These are phyloP conservation scores for Ammodytes dubius DNA, from an alignment of 2,113 vertebrate genomes.

Conservation along the genomic window DNA sequence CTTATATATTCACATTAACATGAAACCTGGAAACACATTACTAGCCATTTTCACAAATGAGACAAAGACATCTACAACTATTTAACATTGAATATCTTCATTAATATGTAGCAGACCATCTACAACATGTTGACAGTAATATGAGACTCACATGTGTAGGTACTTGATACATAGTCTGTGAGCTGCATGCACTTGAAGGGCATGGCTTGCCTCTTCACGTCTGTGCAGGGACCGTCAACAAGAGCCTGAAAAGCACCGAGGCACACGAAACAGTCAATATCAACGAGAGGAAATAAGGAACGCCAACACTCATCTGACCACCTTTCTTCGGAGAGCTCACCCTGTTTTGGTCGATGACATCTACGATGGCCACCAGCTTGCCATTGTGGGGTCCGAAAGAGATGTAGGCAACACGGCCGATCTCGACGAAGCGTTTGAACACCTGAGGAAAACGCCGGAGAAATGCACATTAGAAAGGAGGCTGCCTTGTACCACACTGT, in stretches of 20 bases:
- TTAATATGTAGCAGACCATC: too few relatives aligned
- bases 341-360: slow-evolving; percentile 98
- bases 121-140: too few relatives aligned
- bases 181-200: slow-evolving; percentile 92
- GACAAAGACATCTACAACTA: too few relatives aligned
- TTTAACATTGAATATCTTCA: too few relatives aligned
- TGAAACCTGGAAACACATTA: too few relatives aligned
- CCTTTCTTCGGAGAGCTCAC: slow-evolving; percentile 71
- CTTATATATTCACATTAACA: too few relatives aligned
- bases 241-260: slow-evolving; percentile 85
- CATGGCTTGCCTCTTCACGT: slow-evolving; percentile 94
- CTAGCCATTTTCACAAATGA: too few relatives aligned
- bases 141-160: slow-evolving; percentile 89
- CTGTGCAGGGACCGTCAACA: slow-evolving; percentile 94
- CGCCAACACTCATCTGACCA: fast-evolving
- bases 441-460: slow-evolving; percentile 82
- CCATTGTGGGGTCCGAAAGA: slow-evolving; percentile 94
- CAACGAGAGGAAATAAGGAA: fast-evolving
- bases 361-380: slow-evolving; percentile 95
- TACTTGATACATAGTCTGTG: slow-evolving; percentile 95
- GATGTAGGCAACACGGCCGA: slow-evolving; percentile 93
- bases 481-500: background rate
- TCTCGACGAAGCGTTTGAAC: slow-evolving; percentile 96
- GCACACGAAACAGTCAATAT: fast-evolving
- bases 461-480: background rate